Evolutionary conservation across 2,888 invertebrate genomes (phyloP), one percentile per base, ranked within the genome.

Genomic region (Hirtodrosophila trivittata): DNA sequence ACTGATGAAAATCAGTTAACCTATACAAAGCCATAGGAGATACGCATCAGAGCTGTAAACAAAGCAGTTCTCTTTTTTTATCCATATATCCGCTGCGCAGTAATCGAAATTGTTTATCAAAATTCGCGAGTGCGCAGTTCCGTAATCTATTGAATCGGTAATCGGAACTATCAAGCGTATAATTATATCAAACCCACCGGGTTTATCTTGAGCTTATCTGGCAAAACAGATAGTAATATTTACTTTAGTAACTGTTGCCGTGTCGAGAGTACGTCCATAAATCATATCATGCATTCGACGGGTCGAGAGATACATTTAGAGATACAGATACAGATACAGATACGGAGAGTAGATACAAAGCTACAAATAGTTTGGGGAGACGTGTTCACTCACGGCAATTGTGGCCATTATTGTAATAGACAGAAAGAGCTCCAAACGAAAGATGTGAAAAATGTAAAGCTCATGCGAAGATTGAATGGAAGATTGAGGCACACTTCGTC

Each of bases 401-500:
- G 76, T 50, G 45, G 50, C 65, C 70, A 71, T 71, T 71, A 71
- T 47, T 55, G 75, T 71, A 71, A 71, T 75, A 70, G 65, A 70
- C 75, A 30, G 13, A 42, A 13, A 47, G 18, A 32, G 12, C 28
- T 9, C 5, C 32, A 32, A 30, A 32, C 16, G 50, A 60, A 62
- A 66, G 77, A 65, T 76, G 69, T 82, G 82, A 85, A 63, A 69
- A 87, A 86, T 77, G 75, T 71, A 72, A 86, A 58, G 62, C 84
- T 75, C 84, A 86, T 66, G 87, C 58, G 41, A 50, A 71, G 70
- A 75, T 75, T 71, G 71, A 75, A 71, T 70, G 26, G 16, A 54
- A 70, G 76, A 71, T 78, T 74, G 59, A 51, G 54, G 57, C 39
- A 41, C 51, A 51, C 41, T 54, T 45, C 30, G 18, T 28, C 47